Base-by-base conservation (phyloP, 2,113 vertebrate genomes). In the Eira barbara region DNA sequence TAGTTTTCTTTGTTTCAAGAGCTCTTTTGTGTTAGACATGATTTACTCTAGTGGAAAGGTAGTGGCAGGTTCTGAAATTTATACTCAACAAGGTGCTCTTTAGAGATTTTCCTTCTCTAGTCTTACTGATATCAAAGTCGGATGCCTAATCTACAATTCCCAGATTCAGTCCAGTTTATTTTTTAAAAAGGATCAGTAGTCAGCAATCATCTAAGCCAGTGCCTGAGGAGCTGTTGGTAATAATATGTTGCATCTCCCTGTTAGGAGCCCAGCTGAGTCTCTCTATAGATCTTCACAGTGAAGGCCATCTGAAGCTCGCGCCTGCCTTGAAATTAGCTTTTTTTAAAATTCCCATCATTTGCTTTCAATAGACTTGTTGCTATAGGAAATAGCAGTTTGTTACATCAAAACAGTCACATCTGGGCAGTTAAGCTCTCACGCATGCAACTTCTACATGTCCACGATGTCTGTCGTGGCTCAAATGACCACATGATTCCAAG, bases 1-100 rank as follows among this genome's bases (percentile, higher is more conserved):
- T 86, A 84, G 86, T 73, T 91, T 96, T 67, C 47, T 95, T 95
- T 89, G 36, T 96, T 96, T 96, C 82, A 91, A 89, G 71, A 91
- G 47, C 52, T 69, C 49, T 81, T 91, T 96, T 71, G 57, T 73
- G 65, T 93, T 93, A 95, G n/a, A 85, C 3, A 2, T 81, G 39
- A 97, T 89, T 93, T 94, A 90, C 3, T 31, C 3, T 86, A 65
- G 31, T 81, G n/a, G 71, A 78, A 97, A 95, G 4, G 21, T 89
- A 89, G n/a, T 80, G 65, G 49, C 29, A 73, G 27, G 5, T 69
- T n/a, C 23, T 81, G n/a, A 87, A 85, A 88, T 90, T 92, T 96
- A 71, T 45, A 93, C n/a, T 97, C 67, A 69, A 94, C 63, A 42
- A 78, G 23, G 15, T 79, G 8, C 12, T 92, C 63, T 73, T 89